These are phyloP conservation scores for Plumapathes pennacea DNA, from an alignment of 92 coral and sea anemone species.

Conservation along the genomic window DNA sequence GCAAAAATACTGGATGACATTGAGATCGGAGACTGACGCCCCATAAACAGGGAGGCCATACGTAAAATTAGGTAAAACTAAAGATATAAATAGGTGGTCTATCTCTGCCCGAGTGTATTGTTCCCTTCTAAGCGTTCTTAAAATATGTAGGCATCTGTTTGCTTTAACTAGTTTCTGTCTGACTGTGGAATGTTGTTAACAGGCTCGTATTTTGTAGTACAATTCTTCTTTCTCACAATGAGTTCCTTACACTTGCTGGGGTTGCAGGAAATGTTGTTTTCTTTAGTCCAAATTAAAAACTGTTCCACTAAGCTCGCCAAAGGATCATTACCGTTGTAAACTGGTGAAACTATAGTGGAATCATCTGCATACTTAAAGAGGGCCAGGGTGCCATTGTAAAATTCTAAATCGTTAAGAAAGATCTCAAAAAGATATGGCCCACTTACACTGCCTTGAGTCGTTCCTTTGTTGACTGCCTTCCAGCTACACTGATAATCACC, in stretches of 20 bases:
- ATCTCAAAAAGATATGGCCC: conserved; percentile 39
- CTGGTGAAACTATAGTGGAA: conserved; percentile 9
- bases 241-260: conserved; percentile 52
- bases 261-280: conserved; percentile 52
- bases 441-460: conserved; percentile 58
- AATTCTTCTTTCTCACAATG: conserved; percentile 27
- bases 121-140: no score
- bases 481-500: conserved; percentile 13
- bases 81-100: no score
- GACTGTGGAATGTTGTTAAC: no score
- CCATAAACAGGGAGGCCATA: no score
- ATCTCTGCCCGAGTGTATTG: no score
- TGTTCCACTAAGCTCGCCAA: conserved; percentile 28
- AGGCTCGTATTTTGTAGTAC: no score
- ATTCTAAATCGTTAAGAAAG: conserved; percentile 26
- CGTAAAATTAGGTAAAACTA: no score
- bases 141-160: no score
- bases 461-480: conserved; percentile 47
- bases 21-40: no score
- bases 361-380: conserved; percentile 30
- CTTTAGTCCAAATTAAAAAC: conserved; percentile 47
- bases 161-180: no score
- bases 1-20: no score
- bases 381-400: not conserved
- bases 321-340: conserved; percentile 14